Percentiles rank a stretch among this genome's conserved stretches.
These are phyloP conservation scores for Brachyhypopomus gauderio DNA, from an alignment of 2,113 vertebrate species.

Conservation along the genomic window DNA sequence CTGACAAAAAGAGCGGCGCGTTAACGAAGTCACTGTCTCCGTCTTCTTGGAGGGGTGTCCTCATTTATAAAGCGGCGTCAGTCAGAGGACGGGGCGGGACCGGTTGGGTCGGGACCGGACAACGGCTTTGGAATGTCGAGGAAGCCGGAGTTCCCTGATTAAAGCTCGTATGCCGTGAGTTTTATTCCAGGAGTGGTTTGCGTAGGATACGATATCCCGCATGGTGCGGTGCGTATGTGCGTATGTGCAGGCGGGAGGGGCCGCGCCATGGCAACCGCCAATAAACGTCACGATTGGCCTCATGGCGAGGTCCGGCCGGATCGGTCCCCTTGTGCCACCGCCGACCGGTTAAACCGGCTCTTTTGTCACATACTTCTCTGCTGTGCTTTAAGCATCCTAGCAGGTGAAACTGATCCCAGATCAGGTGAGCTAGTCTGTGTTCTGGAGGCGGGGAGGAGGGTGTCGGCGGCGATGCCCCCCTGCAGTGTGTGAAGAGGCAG, in stretches of 20 bases:
- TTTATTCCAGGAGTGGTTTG: background rate
- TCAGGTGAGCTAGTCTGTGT: background rate
- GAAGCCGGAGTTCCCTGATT: constrained; percentile 72
- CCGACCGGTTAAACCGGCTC: background rate
- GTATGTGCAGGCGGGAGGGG: background rate
- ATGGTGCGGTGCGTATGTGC: too few relatives aligned
- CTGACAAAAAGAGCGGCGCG: constrained; percentile 66
- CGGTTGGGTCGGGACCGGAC: background rate
- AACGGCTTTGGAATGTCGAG: constrained; percentile 78
- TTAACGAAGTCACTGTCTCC: constrained; percentile 74
- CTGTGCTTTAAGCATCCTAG: background rate
- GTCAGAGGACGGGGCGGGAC: constrained; percentile 59
- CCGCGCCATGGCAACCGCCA: background rate
- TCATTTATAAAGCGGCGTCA: constrained; percentile 73
- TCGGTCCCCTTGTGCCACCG: background rate
- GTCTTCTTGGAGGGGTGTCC: constrained; percentile 76
- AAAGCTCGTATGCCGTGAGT: constrained; percentile 63
- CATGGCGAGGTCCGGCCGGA: background rate
- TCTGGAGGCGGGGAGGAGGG: constrained; percentile 8
- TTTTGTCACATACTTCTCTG: background rate
- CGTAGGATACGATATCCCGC: background rate
- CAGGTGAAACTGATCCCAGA: background rate
- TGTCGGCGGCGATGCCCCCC: constrained; percentile 61
- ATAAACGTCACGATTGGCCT: background rate
- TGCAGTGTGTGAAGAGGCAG: constrained; percentile 66